Percentiles rank a stretch among this genome's conserved stretches.
These are phyloP conservation scores for Pterocles gutturalis DNA, from an alignment of 2,113 vertebrate genomes.

Conservation along the genomic window DNA sequence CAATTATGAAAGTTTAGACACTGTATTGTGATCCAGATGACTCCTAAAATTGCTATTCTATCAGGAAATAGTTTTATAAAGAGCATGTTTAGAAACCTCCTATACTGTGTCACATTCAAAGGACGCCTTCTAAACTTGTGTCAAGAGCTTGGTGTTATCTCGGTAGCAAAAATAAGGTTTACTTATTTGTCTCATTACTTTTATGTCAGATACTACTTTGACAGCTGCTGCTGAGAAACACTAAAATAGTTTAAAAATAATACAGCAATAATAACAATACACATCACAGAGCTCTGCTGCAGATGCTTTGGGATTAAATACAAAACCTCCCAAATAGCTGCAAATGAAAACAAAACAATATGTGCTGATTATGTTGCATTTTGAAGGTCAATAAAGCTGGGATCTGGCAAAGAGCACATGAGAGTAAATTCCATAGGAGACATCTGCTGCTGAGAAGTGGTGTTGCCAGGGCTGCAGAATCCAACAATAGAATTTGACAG, in stretches of 20 bases:
- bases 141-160: neutral
- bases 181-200: neutral
- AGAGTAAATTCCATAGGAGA: neutral
- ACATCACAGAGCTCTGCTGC: neutral
- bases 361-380: slow-evolving; percentile 4
- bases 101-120: neutral
- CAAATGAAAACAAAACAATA: slow-evolving; percentile 9
- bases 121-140: neutral
- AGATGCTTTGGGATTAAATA: slow-evolving; percentile 13
- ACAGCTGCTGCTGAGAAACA: neutral
- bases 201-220: neutral
- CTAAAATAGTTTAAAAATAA: neutral
- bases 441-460: neutral
- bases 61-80: neutral
- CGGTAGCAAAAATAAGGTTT: neutral
- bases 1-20: neutral
- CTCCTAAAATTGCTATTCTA: neutral
- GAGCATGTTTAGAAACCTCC: neutral
- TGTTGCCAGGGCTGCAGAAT: neutral
- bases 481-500: neutral
- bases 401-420: neutral
- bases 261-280: neutral
- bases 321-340: slow-evolving; percentile 4
- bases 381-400: neutral
- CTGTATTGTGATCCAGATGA: neutral